These are phyloP conservation scores for Pedetes capensis DNA, from an alignment of 2,113 vertebrate genomes.

Conservation along the genomic window DNA sequence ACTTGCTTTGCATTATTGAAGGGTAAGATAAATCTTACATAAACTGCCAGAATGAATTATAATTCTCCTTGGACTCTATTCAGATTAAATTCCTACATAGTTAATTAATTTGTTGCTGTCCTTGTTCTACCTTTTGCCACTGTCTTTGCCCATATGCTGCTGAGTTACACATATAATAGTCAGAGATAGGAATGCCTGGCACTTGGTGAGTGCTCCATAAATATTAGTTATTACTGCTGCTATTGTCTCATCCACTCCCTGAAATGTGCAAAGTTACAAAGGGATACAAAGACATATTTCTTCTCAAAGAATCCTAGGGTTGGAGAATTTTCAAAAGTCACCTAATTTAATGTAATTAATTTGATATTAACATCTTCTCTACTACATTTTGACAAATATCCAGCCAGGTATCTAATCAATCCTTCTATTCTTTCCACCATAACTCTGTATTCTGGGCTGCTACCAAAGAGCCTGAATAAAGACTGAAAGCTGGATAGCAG, in stretches of 20 bases:
- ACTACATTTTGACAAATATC: not conserved
- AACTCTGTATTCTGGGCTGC: not conserved
- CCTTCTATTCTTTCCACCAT: not conserved
- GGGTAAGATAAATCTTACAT: not conserved
- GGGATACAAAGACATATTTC: not conserved
- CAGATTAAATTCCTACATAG: constrained; percentile 43
- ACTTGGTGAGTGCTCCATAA: not conserved
- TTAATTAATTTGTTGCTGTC: constrained; percentile 45
- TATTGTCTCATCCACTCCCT: not conserved
- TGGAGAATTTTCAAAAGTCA: not conserved
- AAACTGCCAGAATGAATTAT: constrained; percentile 39
- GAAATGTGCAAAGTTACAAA: not conserved
- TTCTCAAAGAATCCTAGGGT: not conserved
- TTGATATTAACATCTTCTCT: constrained; percentile 21
- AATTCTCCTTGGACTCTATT: constrained; percentile 38
- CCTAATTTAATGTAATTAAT: not conserved
- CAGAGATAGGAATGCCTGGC: not conserved
- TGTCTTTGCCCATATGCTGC: constrained; percentile 30
- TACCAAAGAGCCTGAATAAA: not conserved
- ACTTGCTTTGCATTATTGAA: constrained; percentile 35
- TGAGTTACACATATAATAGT: not conserved
- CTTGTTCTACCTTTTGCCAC: constrained; percentile 23
- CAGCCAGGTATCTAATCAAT: not conserved
- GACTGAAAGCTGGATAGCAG: no score
- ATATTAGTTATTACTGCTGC: not conserved